Evolutionary conservation across 1,140 invertebrate genomes (phyloP), one percentile per base, ranked within the genome.

Genomic region (Sycophila sp.): DNA sequence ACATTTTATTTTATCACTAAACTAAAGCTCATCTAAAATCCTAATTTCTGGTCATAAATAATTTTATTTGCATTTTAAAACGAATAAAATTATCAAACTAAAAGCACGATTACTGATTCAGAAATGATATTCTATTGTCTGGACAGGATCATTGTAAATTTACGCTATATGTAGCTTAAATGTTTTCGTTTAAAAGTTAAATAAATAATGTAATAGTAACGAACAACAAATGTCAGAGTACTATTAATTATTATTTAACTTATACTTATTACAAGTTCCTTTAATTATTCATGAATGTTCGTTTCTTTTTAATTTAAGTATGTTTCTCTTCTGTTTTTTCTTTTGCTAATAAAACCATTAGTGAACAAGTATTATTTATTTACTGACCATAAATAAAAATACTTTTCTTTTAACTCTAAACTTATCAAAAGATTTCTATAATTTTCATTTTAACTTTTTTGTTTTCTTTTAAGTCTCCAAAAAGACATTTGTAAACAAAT

Each of bases 131-230:
- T 40, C 28, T 0, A 53, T 53, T 2, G 17, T 63, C 11, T 11
- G 15, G 24, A 65, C 40, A n/a, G 15, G 55, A 65, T 36, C 26
- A 45, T 45, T 15, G 8, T 34, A n/a, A n/a, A n/a, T n/a, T n/a
- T n/a, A n/a, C 11, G 11, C 7, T 30, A 55, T 40, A 2, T 65
- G 34, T 19, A 17, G 10, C 17, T 55, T 40, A n/a, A n/a, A n/a
- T 64, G 30, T 42, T 55, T 45, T 22, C 13, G 19, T 32, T 19
- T 4, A 42, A 34, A 56, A 66, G 38, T 45, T 56, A 56, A 66
- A 56, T 66, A 66, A 66, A 66, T 45, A 56, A 56, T 66, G 42
- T 56, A 66, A 56, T 66, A 66, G 38, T 45, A 66, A 49, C 17
- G 19, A 30, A 53, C 1, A 4, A 55, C 19, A 19, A 28, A n/a